A percentile compares a stretch with the other conserved stretches of the same genome.
These are phyloP conservation scores for Eugnorisma glareosa DNA, from an alignment of 2,888 invertebrate species.

Conservation along the genomic window DNA sequence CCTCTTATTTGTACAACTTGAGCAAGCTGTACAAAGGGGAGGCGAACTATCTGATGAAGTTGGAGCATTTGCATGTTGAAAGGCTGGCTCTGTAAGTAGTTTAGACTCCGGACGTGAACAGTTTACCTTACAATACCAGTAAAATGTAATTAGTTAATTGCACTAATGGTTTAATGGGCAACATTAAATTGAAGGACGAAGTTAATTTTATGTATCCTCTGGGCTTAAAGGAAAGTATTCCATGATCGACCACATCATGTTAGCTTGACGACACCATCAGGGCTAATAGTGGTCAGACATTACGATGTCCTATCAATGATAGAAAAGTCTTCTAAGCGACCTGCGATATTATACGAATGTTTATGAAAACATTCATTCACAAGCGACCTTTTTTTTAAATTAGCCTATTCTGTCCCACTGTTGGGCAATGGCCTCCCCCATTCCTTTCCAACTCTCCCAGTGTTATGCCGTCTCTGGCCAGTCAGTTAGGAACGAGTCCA, in stretches of 20 bases:
- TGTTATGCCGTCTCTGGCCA: too few relatives aligned
- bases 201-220: not conserved
- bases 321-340: not conserved
- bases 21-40: conserved; percentile 10
- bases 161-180: not conserved
- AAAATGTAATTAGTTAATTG: conserved; percentile 4
- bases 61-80: conserved; percentile 26
- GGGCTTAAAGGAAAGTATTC: not conserved
- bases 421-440: too few relatives aligned
- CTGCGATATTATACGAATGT: not conserved
- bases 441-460: too few relatives aligned
- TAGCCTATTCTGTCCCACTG: too few relatives aligned
- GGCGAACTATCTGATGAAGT: conserved; percentile 29
- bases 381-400: too few relatives aligned
- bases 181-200: not conserved
- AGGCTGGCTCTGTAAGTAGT: conserved; percentile 1
- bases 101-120: not conserved
- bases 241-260: not conserved
- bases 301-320: not conserved
- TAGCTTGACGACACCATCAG: not conserved
- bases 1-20: not conserved
- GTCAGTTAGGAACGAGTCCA: too few relatives aligned
- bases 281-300: not conserved
- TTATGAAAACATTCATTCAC: not conserved
- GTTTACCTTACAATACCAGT: not conserved